Evolutionary conservation across 2,113 vertebrate species (phyloP).

Genomic region (Mystacornis crossleyi): DNA sequence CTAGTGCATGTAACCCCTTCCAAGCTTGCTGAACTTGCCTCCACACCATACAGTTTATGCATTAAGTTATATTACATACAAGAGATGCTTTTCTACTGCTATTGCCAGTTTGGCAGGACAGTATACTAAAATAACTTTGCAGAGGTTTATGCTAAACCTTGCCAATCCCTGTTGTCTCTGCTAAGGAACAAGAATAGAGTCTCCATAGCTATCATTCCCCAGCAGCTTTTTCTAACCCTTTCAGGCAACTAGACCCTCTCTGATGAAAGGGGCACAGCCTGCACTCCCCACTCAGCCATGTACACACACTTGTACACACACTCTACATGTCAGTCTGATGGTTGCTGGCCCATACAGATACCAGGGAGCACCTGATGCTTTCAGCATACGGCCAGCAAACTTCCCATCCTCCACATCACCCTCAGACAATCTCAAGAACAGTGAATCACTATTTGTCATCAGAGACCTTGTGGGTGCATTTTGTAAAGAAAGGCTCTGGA

Average conservation of each 20-base stretch:
- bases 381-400: not conserved
- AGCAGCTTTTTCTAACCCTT: not conserved
- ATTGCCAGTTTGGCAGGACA: not conserved
- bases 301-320: no score
- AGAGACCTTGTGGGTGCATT: not conserved
- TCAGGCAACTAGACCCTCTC: not conserved
- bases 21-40: not conserved
- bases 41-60: not conserved
- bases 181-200: not conserved
- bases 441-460: not conserved
- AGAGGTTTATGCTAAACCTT: not conserved
- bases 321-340: fast-evolving
- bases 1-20: not conserved
- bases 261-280: not conserved
- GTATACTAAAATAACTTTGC: not conserved
- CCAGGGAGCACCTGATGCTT: not conserved
- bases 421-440: not conserved
- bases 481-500: not conserved
- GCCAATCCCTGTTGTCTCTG: not conserved
- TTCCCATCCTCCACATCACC: not conserved
- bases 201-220: not conserved
- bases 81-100: not conserved
- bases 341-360: not conserved
- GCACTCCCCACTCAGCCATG: not conserved
- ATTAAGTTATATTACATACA: not conserved